These are phyloP conservation scores for Tachyglossus aculeatus DNA, from an alignment of 2,797 vertebrate species.

Conservation along the genomic window DNA sequence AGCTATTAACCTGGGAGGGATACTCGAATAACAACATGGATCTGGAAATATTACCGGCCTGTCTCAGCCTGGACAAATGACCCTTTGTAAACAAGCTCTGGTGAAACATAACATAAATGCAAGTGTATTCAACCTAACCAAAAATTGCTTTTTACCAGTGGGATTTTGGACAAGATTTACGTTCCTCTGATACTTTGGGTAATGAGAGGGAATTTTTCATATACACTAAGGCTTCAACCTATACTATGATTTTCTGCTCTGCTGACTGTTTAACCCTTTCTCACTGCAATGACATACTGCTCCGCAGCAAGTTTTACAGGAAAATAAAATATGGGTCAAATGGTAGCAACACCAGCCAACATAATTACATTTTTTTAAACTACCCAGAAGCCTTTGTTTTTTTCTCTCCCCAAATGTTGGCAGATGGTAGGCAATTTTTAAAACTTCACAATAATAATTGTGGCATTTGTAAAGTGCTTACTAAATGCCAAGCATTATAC, in stretches of 20 bases:
- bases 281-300: too few species aligned
- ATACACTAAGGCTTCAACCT: background rate
- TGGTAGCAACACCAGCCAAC: too few species aligned
- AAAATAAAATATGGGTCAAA: too few species aligned
- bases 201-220: slow-evolving; percentile 29
- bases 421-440: too few species aligned
- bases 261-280: slow-evolving; percentile 16
- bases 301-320: too few species aligned
- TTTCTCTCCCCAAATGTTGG: too few species aligned
- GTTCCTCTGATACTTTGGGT: background rate
- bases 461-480: too few species aligned
- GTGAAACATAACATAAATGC: background rate
- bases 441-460: too few species aligned
- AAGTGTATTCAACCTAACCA: background rate
- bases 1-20: slow-evolving; percentile 13
- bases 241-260: slow-evolving; percentile 1
- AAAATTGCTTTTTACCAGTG: background rate
- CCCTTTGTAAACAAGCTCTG: background rate
- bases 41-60: background rate
- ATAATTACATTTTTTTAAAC: too few species aligned
- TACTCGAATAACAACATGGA: background rate
- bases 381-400: too few species aligned
- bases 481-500: too few species aligned
- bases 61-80: background rate
- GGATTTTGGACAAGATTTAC: background rate